Percentiles rank a stretch among this genome's conserved stretches.
phyloP scores from a whole-genome alignment of 2,888 invertebrate species.

The Argyresthia goedartella region DNA sequence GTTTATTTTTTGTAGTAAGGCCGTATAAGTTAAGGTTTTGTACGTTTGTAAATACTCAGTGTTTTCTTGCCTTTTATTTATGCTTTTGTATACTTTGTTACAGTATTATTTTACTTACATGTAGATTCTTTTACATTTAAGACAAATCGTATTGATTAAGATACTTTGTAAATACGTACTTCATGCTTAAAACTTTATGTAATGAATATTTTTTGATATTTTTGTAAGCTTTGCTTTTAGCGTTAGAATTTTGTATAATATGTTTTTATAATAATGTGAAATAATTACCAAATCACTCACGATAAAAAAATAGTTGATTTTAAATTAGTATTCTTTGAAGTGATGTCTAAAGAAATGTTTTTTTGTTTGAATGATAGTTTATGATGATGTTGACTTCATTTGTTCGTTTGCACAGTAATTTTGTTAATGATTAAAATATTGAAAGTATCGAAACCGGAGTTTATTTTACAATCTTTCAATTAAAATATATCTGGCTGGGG shows the following conservation, averaged over 20 bases:
- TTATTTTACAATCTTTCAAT: too few relatives aligned
- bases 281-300: conserved; percentile 46
- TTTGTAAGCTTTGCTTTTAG: neutral
- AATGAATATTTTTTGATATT: neutral
- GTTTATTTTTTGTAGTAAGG: neutral
- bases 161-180: neutral
- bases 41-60: conserved; percentile 1
- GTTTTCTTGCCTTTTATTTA: conserved; percentile 9
- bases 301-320: conserved; percentile 7
- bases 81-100: conserved; percentile 4
- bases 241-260: conserved; percentile 8
- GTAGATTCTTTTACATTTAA: neutral
- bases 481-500: too few relatives aligned
- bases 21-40: neutral
- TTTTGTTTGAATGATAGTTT: conserved; percentile 65
- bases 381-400: conserved; percentile 54
- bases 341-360: conserved; percentile 35
- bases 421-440: conserved; percentile 51
- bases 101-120: conserved; percentile 9
- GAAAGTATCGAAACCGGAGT: conserved; percentile 21
- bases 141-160: neutral
- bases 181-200: neutral
- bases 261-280: conserved; percentile 18
- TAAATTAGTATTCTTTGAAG: conserved; percentile 19
- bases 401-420: conserved; percentile 56